Base-by-base conservation (phyloP, 2,888 invertebrate genomes). In the Ichneumoninae sp. region DNA sequence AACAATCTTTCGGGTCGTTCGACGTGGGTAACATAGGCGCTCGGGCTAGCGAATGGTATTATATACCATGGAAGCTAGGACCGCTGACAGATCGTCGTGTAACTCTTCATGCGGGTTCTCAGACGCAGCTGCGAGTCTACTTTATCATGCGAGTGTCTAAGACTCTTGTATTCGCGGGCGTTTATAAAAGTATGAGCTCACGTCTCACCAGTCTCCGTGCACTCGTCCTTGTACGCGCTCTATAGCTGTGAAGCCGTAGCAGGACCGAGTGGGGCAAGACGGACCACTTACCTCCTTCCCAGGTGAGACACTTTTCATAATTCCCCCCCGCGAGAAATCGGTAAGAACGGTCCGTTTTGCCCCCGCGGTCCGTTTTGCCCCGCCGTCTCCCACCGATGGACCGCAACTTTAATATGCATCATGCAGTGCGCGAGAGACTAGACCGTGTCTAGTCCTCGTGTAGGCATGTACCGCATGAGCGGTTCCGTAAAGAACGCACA, bases 121-220 rank as follows among this genome's bases (percentile, higher is more conserved):
- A 72, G 76, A 62, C 52, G 22, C 47, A 3, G 62, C 65, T 57
- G 72, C 77, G 62, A 74, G 72, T 81, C 69, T 70, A 74, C 84
- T 84, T 84, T 52, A 81, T 84, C 84, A 84, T 84, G 74, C 71
- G 71, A 72, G 80, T 80, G 76, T 76, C 81, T 84, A 80, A 83
- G 76, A 80, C 77, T 71, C 75, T 78, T 78, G 80, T 75, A 77
- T 83, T 83, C 71, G 77, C 80, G 83, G 81, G 77, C 75, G 69
- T 75, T 54, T 77, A 77, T 71, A 80, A 79, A 77, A 79, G 62
- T 72, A 71, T 77, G 36, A 57, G 65, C 33, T 70, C 36, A 40
- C 44, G 65, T 65, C 82, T 77, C 70, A 30, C 76, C 62, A 70
- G 69, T 76, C 70, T 16, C 62, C 44, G 62, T 54, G 81, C 52